These are phyloP conservation scores for Montipora cactus DNA, from an alignment of 64 coral and sea anemone genomes.

Conservation along the genomic window DNA sequence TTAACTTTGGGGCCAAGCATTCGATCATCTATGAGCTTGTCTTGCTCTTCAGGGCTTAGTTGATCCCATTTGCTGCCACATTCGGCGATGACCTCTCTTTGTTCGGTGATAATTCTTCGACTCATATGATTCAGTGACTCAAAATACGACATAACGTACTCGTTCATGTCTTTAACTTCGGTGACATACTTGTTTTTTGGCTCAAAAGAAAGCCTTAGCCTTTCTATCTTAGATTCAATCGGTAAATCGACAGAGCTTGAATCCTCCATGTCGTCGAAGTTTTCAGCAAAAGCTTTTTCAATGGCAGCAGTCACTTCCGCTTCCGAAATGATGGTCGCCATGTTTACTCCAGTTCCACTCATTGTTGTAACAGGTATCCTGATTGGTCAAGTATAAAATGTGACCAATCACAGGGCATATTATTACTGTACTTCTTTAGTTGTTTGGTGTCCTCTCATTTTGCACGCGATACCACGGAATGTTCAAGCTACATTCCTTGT, in stretches of 20 bases:
- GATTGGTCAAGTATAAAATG: neutral
- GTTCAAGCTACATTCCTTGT: too few species aligned
- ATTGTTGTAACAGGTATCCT: constrained; percentile 12
- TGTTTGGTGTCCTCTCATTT: too few species aligned
- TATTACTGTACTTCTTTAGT: neutral
- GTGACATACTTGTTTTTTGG: constrained; percentile 66
- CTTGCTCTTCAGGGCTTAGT: constrained; percentile 89
- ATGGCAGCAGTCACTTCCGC: constrained; percentile 63
- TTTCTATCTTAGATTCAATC: constrained; percentile 36
- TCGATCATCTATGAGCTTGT: constrained; percentile 90
- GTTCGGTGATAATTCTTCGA: constrained; percentile 93
- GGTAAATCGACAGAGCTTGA: neutral
- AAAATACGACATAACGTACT: constrained; percentile 92
- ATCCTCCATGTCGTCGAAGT: constrained; percentile 41
- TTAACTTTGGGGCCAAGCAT: constrained; percentile 82
- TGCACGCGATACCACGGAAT: too few species aligned
- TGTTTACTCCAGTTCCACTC: constrained; percentile 33
- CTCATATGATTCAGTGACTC: constrained; percentile 94
- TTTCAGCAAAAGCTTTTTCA: constrained; percentile 53
- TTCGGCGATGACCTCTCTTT: constrained; percentile 89
- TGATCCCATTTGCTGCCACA: constrained; percentile 82
- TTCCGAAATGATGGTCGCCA: constrained; percentile 69
- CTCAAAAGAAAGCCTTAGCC: constrained; percentile 75
- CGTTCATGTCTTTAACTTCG: constrained; percentile 85
- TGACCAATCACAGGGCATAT: constrained; percentile 17